Conservation (phyloP, 2,113 vertebrate species). For the Amphiprion percula region DNA sequence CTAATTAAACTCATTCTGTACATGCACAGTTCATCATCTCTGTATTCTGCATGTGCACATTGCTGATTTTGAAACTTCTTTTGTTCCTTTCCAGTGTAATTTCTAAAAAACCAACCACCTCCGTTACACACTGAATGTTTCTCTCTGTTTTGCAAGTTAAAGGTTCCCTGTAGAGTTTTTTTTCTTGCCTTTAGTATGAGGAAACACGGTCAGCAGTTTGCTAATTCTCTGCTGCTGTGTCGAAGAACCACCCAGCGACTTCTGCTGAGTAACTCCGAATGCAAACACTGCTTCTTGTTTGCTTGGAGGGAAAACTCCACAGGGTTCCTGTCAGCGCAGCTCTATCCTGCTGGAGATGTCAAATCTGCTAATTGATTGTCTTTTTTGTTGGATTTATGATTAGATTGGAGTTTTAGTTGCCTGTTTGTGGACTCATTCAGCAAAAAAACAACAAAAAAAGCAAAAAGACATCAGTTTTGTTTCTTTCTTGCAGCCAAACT, state of each 20-base stretch:
- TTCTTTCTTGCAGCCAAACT: constrained; percentile 4
- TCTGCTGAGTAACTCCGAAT: neutral
- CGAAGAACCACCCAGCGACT: neutral
- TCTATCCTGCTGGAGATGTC: too few species aligned
- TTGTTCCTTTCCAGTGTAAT: too few species aligned
- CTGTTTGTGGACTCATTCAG: too few species aligned
- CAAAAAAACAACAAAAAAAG: too few species aligned
- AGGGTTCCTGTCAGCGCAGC: constrained; percentile 15
- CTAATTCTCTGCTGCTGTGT: neutral
- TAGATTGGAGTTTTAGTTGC: neutral
- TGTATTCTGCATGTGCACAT: too few species aligned
- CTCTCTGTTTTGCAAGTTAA: constrained; percentile 8
- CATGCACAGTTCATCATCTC: neutral
- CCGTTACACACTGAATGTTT: too few species aligned
- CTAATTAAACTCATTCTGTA: too few species aligned
- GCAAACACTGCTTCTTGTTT: neutral
- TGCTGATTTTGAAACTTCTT: neutral
- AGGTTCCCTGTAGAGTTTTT: constrained; percentile 21
- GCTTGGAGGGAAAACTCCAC: neutral
- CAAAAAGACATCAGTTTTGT: neutral
- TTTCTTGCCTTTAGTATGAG: neutral
- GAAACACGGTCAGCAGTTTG: neutral
- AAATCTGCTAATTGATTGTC: too few species aligned
- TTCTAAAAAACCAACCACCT: too few species aligned
- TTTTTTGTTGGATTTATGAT: too few species aligned